Percentiles rank a stretch among this genome's conserved stretches.
Conservation (phyloP, 2,888 invertebrate species). For the Buathra laborator region DNA sequence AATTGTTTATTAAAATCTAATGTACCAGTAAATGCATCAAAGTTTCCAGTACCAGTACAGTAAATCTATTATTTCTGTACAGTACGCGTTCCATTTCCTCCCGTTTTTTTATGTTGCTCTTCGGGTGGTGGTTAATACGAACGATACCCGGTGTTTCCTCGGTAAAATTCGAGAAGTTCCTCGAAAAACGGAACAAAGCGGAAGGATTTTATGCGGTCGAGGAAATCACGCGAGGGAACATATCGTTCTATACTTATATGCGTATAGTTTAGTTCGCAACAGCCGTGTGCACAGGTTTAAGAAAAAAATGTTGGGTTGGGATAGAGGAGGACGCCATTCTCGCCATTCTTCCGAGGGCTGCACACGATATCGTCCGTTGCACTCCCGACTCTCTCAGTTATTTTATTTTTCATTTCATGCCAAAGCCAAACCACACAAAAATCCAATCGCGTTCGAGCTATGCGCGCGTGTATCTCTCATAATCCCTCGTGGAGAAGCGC, state of each 20-base stretch:
- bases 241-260: not conserved
- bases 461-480: constrained; percentile 23
- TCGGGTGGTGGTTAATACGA: not conserved
- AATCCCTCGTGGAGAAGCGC: not conserved
- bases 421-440: not conserved
- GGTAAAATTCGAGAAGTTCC: constrained; percentile 20
- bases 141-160: not conserved
- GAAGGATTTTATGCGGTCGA: constrained; percentile 53
- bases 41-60: no score
- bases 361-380: constrained; percentile 76
- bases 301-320: not conserved
- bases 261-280: not conserved
- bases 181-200: constrained; percentile 47
- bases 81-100: constrained; percentile 11
- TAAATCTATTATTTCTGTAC: no score
- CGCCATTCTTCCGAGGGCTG: constrained; percentile 1
- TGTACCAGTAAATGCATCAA: no score
- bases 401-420: not conserved
- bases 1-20: no score
- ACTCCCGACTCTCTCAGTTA: constrained; percentile 65
- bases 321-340: constrained; percentile 35
- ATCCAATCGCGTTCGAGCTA: constrained; percentile 15
- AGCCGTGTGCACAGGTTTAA: constrained; percentile 5
- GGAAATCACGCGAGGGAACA: constrained; percentile 53
- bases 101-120: not conserved